These are phyloP conservation scores for Nothura maculosa DNA, from an alignment of 2,797 vertebrate genomes.

Conservation along the genomic window DNA sequence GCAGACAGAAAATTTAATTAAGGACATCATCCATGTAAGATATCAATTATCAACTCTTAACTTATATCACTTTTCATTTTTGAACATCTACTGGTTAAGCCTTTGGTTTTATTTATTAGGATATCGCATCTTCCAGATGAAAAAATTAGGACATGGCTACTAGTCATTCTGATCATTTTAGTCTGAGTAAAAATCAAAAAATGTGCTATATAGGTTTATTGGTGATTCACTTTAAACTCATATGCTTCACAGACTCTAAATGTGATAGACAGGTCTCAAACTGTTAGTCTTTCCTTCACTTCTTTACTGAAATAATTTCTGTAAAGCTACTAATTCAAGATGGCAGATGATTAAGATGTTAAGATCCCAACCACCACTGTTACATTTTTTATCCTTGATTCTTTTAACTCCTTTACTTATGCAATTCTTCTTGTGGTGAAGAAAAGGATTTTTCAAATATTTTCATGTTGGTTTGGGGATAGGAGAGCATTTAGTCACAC, in stretches of 20 bases:
- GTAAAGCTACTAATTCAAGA: background rate
- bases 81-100: background rate
- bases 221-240: background rate
- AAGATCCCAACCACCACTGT: background rate
- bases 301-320: background rate
- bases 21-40: background rate
- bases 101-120: background rate
- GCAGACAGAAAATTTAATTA: background rate
- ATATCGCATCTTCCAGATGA: background rate
- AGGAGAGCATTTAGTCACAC: no score
- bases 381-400: background rate
- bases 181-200: background rate
- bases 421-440: background rate
- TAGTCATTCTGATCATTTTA: background rate
- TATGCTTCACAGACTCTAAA: background rate
- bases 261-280: background rate
- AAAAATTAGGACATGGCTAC: background rate
- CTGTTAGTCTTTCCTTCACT: background rate
- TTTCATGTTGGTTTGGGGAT: background rate
- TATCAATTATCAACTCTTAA: background rate
- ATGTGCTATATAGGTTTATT: rapidly evolving
- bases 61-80: background rate
- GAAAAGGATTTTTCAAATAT: background rate
- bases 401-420: background rate
- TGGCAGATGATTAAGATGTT: background rate